Evolutionary conservation across 2,113 vertebrate genomes (phyloP), one percentile per base, ranked within the genome.

Genomic region (Brachyhypopomus gauderio): DNA sequence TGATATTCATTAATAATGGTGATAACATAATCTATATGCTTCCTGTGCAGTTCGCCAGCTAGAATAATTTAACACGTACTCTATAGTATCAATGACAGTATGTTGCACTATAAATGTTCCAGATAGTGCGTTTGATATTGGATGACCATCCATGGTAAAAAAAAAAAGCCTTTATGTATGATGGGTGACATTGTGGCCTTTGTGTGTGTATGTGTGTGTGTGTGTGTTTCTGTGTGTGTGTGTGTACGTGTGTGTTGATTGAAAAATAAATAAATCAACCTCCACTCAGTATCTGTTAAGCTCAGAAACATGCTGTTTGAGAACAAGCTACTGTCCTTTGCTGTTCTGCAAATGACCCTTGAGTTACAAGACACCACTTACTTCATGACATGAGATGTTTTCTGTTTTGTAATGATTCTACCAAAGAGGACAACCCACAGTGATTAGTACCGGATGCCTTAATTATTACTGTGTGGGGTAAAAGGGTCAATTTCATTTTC

Each of bases 341-440:
- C 20, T 22, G 14, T 34, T 2, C 34, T 70, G 3, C 36, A 41
- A 14, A 3, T 22, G 19, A 70, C 34, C 20, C 20, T 11, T 41
- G 36, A 38, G 3, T 38, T 67, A 67, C 30, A 34, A 36, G 64
- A 67, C 19, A 41, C 12, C 34, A 17, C 64, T n/a, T 11, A 22
- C 36, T 22, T 70, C n/a, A 70, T 70, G 20, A 70, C 41, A 34
- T 70, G 66, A 19, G 5, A 70, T 41, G 36, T 69, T 69, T 69
- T 69, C 66, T 34, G 38, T 69, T 19, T 38, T 38, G 16, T 69
- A 69, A 69, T 69, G 30, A 11, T 36, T 69, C 34, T 38, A 70
- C 34, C 66, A 70, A 70, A 22, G 64, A 67, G 34, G 36, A 17
- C 27, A 36, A 20, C 64, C 41, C 34, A 38, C 20, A 70, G 36